phyloP scores from a whole-genome alignment of 2,888 invertebrate genomes.

The Hybos culiciformis region DNA sequence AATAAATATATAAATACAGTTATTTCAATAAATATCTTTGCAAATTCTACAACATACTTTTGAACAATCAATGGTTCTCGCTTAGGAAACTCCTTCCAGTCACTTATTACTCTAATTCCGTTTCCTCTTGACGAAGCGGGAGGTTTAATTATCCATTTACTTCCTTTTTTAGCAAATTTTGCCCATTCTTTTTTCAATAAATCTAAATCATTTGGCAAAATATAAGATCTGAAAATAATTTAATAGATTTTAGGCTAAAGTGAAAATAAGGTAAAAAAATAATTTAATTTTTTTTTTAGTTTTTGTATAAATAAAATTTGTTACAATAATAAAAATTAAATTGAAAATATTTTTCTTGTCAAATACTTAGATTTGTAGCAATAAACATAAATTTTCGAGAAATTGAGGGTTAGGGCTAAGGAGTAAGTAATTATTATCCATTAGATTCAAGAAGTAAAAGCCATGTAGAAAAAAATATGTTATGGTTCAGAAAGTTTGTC shows the following conservation, averaged over 20 bases:
- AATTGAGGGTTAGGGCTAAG: too few relatives aligned
- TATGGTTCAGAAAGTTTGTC: too few relatives aligned
- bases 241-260: not conserved
- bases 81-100: constrained; percentile 88
- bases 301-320: not conserved
- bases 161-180: constrained; percentile 56
- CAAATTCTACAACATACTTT: too few relatives aligned
- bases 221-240: constrained; percentile 50
- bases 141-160: constrained; percentile 94
- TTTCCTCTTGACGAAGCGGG: constrained; percentile 95
- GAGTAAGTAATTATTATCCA: too few relatives aligned
- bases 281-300: not conserved
- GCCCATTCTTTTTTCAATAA: constrained; percentile 77
- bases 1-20: too few relatives aligned
- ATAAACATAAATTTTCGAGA: too few relatives aligned
- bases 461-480: too few relatives aligned
- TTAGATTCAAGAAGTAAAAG: too few relatives aligned
- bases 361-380: too few relatives aligned
- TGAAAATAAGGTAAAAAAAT: not conserved
- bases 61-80: constrained; percentile 84
- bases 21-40: too few relatives aligned
- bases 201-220: constrained; percentile 76
- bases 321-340: constrained; percentile 6
- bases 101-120: constrained; percentile 87
- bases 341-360: too few relatives aligned